Base-by-base conservation (phyloP, 2,797 vertebrate species). In the Poeciliopsis paucimaculata region DNA sequence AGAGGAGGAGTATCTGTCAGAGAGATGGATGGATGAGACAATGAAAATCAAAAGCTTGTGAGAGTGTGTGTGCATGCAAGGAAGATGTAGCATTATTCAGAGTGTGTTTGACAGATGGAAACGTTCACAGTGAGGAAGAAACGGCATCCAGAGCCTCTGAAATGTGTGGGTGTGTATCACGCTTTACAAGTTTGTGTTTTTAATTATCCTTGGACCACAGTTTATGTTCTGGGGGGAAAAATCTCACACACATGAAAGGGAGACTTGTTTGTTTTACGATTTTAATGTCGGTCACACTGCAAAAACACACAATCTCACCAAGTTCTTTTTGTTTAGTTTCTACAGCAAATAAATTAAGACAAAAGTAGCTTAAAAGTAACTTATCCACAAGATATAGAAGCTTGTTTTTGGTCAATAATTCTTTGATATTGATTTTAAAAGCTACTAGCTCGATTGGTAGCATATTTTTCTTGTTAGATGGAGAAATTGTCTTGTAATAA, bases 1-100 rank as follows among this genome's bases (percentile, higher is more conserved):
- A 82, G 57, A 86, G 81, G 87, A 88, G 86, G 86, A 84, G 84
- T 83, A 76, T 84, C 81, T 88, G 89, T 92, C 90, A 89, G 84
- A 46, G 81, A 91, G 90, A 91, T 83, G 89, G 90, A 92, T 88
- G 89, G 86, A 81, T 82, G 78, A 80, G 89, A 90, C 86, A 90
- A 91, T 90, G 83, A 79, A 90, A 91, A 92, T 93, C 90, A 90
- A 90, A 89, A 62, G 15, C 78, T 36, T 75, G 72, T 78, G 39
- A 77, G 68, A 81, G 75, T 80, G 70, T 78, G 78, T 75, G 73
- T 53, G 73, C 34, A 39, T 47, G 31, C 34, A 49, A 77, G 77
- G 82, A 77, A 84, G 81, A 82, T 73, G 84, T 82, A 77, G 81
- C 77, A 66, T 86, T 72, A 31, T 43, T 74, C 39, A 36, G 72